These are phyloP conservation scores for Xanthia togata DNA, from an alignment of 2,888 invertebrate species.

Conservation along the genomic window DNA sequence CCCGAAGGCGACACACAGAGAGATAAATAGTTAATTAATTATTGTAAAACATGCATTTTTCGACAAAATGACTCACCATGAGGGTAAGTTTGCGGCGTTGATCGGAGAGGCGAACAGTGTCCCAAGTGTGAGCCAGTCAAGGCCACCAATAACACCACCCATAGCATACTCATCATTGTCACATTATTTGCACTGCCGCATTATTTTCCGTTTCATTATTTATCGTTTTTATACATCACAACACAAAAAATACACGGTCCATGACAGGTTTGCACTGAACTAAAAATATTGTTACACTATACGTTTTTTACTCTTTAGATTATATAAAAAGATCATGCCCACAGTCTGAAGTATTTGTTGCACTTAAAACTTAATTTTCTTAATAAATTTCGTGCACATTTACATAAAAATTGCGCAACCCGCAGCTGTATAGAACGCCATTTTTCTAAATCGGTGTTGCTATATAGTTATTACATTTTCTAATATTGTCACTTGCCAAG, in stretches of 20 bases:
- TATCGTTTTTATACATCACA: conserved; percentile 86
- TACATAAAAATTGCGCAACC: conserved; percentile 90
- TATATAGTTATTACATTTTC: conserved; percentile 48
- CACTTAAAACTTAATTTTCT: conserved; percentile 79
- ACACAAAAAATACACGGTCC: conserved; percentile 89
- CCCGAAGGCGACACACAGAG: conserved; percentile 14
- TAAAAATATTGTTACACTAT: conserved; percentile 76
- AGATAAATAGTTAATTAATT: conserved; percentile 36
- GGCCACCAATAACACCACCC: conserved; percentile 88
- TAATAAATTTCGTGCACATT: conserved; percentile 85
- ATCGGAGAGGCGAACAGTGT: conserved; percentile 85
- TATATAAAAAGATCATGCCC: conserved; percentile 78
- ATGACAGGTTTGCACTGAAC: conserved; percentile 84
- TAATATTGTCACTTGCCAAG: conserved; percentile 27
- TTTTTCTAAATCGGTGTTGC: conserved; percentile 83
- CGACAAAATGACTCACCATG: conserved; percentile 84
- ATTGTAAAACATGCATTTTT: conserved; percentile 74
- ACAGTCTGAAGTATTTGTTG: conserved; percentile 75
- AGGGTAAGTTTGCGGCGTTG: conserved; percentile 88
- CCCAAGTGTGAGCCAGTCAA: conserved; percentile 84
- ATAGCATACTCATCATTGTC: conserved; percentile 86
- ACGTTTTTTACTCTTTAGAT: conserved; percentile 76
- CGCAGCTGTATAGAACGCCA: conserved; percentile 89
- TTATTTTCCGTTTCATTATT: conserved; percentile 89
- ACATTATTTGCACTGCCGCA: conserved; percentile 88